These are phyloP conservation scores for Ferrisia virgata DNA, from an alignment of 2,888 invertebrate species.

Conservation along the genomic window DNA sequence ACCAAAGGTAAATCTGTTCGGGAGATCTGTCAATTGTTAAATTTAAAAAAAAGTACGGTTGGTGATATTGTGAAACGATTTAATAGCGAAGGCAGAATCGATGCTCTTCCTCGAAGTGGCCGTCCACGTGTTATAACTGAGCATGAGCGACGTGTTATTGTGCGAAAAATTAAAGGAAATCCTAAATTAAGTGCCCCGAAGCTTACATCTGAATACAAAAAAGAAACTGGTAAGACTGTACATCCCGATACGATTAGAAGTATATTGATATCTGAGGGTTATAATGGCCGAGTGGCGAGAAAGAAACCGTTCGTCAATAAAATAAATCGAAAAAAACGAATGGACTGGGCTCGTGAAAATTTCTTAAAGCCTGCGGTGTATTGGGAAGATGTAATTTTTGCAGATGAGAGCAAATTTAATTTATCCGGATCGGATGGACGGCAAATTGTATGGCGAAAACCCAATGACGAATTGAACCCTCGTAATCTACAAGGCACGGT, in stretches of 20 bases:
- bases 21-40: neutral
- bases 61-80: neutral
- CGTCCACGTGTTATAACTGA: neutral
- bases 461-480: slow-evolving; percentile 9
- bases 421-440: neutral
- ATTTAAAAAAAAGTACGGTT: neutral
- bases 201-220: neutral
- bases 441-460: neutral
- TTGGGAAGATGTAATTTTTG: neutral
- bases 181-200: neutral
- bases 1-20: neutral
- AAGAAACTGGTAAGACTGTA: neutral
- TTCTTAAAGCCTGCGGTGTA: neutral
- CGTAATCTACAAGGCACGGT: slow-evolving; percentile 48
- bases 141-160: neutral
- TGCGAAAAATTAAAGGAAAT: neutral
- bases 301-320: neutral
- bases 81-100: neutral
- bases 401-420: neutral
- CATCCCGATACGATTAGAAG: neutral
- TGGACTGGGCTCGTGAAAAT: neutral
- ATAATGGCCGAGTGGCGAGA: neutral
- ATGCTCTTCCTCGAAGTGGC: neutral
- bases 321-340: neutral
- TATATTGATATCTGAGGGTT: neutral